phyloP scores from a whole-genome alignment of 2,113 vertebrate genomes.

The Takifugu bimaculatus region DNA sequence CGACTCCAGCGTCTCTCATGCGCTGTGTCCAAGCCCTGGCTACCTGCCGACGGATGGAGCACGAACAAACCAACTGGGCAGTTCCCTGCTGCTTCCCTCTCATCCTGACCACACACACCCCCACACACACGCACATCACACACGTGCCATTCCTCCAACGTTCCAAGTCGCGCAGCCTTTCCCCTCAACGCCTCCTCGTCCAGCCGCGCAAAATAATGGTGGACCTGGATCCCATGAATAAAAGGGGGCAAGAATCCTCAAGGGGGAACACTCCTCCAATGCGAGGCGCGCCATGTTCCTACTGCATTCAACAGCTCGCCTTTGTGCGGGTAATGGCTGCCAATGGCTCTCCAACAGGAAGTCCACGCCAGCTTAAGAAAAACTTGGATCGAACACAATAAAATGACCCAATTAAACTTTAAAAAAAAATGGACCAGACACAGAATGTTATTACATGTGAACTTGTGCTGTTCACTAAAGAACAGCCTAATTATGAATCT shows the following conservation, averaged over 20 bases:
- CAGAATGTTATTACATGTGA: slow-evolving; percentile 29
- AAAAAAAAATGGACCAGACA: slow-evolving; percentile 35
- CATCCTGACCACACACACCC: slow-evolving; percentile 65
- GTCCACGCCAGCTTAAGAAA: slow-evolving; percentile 28
- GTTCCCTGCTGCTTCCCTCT: slow-evolving; percentile 62
- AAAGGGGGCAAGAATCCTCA: slow-evolving; percentile 44
- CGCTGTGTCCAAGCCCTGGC: slow-evolving; percentile 59
- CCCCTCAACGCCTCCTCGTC: slow-evolving; percentile 50
- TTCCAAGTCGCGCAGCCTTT: slow-evolving; percentile 60
- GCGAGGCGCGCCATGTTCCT: slow-evolving; percentile 43
- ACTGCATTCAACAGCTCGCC: slow-evolving; percentile 28
- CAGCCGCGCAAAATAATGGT: slow-evolving; percentile 55
- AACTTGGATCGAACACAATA: slow-evolving; percentile 34
- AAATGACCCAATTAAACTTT: slow-evolving; percentile 56
- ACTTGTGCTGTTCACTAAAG: slow-evolving; percentile 11
- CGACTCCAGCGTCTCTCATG: slow-evolving; percentile 39
- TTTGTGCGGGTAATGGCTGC: slow-evolving; percentile 26
- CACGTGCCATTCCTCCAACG: slow-evolving; percentile 48
- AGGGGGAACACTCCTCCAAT: slow-evolving; percentile 47
- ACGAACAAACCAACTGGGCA: slow-evolving; percentile 60
- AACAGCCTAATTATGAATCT: slow-evolving; percentile 5
- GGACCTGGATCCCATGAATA: slow-evolving; percentile 60
- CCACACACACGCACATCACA: slow-evolving; percentile 65
- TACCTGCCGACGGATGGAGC: slow-evolving; percentile 57
- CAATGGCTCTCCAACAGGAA: slow-evolving; percentile 26